A percentile compares a stretch with the other conserved stretches of the same genome.
Conservation (phyloP, 2,888 invertebrate species). For the Periphyllus acericola region DNA sequence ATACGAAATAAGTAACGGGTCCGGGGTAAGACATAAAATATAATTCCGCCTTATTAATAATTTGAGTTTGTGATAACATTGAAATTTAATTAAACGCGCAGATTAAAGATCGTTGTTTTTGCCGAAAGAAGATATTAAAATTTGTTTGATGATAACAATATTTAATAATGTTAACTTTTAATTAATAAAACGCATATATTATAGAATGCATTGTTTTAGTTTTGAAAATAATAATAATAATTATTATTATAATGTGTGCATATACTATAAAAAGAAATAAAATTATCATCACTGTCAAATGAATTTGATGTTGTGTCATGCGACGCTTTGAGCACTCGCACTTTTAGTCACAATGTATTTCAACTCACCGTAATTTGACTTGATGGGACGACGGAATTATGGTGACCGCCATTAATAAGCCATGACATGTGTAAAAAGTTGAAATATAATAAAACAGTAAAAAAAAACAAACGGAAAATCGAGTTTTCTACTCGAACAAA, state of each 20-base stretch:
- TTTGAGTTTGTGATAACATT: too few relatives aligned
- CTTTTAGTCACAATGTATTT: background rate
- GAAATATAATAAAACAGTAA: too few relatives aligned
- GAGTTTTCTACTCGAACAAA: too few relatives aligned
- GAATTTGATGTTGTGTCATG: background rate
- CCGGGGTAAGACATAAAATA: too few relatives aligned
- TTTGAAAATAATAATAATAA: background rate
- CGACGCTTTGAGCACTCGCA: background rate
- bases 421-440: too few relatives aligned
- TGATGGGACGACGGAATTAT: background rate
- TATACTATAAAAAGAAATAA: background rate
- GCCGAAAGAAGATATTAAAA: background rate
- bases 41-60: too few relatives aligned
- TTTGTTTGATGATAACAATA: background rate
- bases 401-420: background rate
- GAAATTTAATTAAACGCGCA: background rate
- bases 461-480: too few relatives aligned
- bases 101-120: background rate
- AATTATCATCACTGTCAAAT: background rate
- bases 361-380: background rate
- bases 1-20: too few relatives aligned
- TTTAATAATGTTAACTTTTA: background rate
- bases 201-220: background rate
- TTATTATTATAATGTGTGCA: background rate
- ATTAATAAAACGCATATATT: background rate